Evolutionary conservation across 92 coral and sea anemone genomes (phyloP).

Genomic region (Actinostola sp.): DNA sequence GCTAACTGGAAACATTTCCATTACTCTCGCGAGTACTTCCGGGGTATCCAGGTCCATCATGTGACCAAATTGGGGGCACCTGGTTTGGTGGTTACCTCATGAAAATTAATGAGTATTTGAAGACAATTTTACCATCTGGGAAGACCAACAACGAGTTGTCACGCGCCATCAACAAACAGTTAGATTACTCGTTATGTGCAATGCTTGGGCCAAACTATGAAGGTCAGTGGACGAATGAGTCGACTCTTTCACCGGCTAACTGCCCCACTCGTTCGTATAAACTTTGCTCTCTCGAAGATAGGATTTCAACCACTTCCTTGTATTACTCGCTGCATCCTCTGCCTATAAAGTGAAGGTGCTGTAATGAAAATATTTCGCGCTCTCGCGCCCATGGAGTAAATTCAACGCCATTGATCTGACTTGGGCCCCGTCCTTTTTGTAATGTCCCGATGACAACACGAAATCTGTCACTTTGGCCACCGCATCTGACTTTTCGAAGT

Average conservation of each 20-base stretch:
- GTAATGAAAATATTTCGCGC: conserved; percentile 14
- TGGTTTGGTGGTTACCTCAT: too few relatives aligned
- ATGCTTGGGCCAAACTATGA: not conserved
- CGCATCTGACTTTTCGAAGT: conserved; percentile 40
- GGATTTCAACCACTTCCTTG: conserved; percentile 10
- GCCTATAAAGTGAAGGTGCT: conserved; percentile 11
- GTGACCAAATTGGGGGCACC: too few relatives aligned
- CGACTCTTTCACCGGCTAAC: conserved; percentile 16
- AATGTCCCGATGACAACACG: conserved; percentile 32
- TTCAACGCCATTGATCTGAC: conserved; percentile 53
- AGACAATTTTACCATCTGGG: conserved; percentile 6
- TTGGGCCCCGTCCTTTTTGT: conserved; percentile 27
- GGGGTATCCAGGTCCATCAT: too few relatives aligned
- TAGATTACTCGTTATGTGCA: conserved; percentile 6
- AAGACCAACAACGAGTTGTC: conserved; percentile 25
- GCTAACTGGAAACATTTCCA: too few relatives aligned
- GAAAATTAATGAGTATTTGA: too few relatives aligned
- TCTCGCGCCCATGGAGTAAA: conserved; percentile 48
- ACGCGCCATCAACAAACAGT: conserved; percentile 15
- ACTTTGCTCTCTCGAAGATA: conserved; percentile 24
- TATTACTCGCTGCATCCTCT: conserved; percentile 5
- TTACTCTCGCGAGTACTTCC: too few relatives aligned
- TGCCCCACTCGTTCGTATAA: conserved; percentile 18
- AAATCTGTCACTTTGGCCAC: conserved; percentile 52
- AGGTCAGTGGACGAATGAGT: conserved; percentile 21